Evolutionary conservation across 2,888 invertebrate species (phyloP).

Genomic region (Nomada goodeniana): DNA sequence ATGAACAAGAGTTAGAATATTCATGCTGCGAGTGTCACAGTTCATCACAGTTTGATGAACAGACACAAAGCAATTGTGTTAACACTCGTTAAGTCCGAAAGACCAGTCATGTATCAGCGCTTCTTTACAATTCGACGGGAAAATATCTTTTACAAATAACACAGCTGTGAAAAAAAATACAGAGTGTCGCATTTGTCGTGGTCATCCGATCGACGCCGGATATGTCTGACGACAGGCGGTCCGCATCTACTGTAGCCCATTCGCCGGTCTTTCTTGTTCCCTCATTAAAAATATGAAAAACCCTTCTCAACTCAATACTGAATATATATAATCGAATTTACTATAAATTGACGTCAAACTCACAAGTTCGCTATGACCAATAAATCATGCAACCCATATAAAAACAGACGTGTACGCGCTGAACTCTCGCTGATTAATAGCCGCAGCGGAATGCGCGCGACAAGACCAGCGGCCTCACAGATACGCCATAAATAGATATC

Average conservation of each 20-base stretch:
- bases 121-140: no score
- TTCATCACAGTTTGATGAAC: no score
- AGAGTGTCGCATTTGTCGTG: no score
- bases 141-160: background rate
- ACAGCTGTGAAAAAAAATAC: background rate
- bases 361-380: no score
- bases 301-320: no score
- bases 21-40: no score
- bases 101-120: no score
- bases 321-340: background rate
- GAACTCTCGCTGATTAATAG: conserved; percentile 14
- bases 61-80: background rate
- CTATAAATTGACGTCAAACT: background rate
- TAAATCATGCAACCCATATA: conserved; percentile 9
- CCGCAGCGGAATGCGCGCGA: conserved; percentile 6
- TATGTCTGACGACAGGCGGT: background rate
- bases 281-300: background rate
- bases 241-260: background rate
- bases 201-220: background rate
- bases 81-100: background rate
- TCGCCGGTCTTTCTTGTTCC: background rate
- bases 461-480: background rate
- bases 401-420: conserved; percentile 6
- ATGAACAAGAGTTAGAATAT: background rate
- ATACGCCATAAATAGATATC: conserved; percentile 31